Conservation (phyloP, 2,797 vertebrate genomes). For the Neoniphon sammara region DNA sequence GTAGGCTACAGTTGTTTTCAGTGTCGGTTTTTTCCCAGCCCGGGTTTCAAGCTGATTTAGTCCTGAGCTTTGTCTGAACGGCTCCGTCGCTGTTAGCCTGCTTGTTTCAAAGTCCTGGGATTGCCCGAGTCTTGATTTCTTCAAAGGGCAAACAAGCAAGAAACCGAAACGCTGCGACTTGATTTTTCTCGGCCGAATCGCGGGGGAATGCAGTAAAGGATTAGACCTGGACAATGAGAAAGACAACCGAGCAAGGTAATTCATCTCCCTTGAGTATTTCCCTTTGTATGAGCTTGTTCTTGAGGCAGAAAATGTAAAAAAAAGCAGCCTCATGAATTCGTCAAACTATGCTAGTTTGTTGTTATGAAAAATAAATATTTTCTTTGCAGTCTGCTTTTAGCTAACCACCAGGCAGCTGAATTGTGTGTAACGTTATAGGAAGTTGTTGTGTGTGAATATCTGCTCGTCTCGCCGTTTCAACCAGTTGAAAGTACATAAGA, state of each 20-base stretch:
- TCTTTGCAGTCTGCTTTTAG: not conserved
- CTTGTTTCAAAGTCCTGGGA: constrained; percentile 8
- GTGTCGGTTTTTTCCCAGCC: constrained; percentile 3
- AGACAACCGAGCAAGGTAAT: constrained; percentile 74
- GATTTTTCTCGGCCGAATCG: constrained; percentile 26
- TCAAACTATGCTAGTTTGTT: not conserved
- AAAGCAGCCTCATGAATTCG: not conserved
- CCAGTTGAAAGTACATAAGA: not conserved
- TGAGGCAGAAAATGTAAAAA: not conserved
- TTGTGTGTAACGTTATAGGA: constrained; percentile 37
- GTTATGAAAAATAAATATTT: not conserved
- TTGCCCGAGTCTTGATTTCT: constrained; percentile 12
- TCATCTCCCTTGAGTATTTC: not conserved
- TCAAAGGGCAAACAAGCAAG: not conserved
- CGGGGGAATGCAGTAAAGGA: constrained; percentile 57
- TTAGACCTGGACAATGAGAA: constrained; percentile 71
- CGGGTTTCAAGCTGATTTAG: constrained; percentile 41
- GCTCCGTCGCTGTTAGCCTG: constrained; percentile 49
- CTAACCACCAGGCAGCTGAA: not conserved
- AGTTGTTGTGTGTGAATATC: constrained; percentile 33
- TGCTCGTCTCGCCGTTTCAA: not conserved
- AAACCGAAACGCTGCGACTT: constrained; percentile 12
- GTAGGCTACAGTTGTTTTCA: constrained; percentile 10
- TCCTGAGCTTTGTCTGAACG: constrained; percentile 66
- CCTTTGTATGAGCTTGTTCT: not conserved